These are phyloP conservation scores for Acronicta aceris DNA, from an alignment of 2,888 invertebrate species.

Conservation along the genomic window DNA sequence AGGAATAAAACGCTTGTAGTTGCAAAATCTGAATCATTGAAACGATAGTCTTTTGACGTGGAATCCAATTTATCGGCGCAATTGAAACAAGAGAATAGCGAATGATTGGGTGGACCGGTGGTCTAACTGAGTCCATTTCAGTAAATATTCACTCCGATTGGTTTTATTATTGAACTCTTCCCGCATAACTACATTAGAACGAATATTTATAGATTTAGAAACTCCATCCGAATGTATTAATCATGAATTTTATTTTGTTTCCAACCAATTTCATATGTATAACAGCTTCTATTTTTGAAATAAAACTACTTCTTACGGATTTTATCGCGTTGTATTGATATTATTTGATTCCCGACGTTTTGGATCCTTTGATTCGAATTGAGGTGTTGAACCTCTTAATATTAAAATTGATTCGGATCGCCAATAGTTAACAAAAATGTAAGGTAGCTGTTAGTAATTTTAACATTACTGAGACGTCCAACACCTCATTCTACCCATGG, in stretches of 20 bases:
- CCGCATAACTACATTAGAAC: slow-evolving; percentile 29
- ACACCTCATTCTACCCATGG: too few relatives aligned
- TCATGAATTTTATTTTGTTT: slow-evolving; percentile 8
- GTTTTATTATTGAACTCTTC: slow-evolving; percentile 47
- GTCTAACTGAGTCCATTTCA: slow-evolving; percentile 54
- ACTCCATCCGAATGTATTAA: slow-evolving; percentile 5
- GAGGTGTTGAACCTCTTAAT: too few relatives aligned
- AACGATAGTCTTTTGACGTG: slow-evolving; percentile 67
- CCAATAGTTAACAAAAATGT: too few relatives aligned
- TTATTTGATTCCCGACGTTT: too few relatives aligned
- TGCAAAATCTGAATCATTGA: slow-evolving; percentile 68
- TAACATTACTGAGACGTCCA: too few relatives aligned
- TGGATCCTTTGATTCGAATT: too few relatives aligned
- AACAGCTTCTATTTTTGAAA: slow-evolving; percentile 6
- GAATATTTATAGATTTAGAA: slow-evolving; percentile 23
- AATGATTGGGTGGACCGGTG: slow-evolving; percentile 64
- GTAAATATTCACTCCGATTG: slow-evolving; percentile 51
- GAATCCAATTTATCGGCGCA: slow-evolving; percentile 68
- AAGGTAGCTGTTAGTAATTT: too few relatives aligned
- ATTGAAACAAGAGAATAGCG: slow-evolving; percentile 64
- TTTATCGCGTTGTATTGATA: too few relatives aligned
- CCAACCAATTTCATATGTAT: too few relatives aligned
- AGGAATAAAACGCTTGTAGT: slow-evolving; percentile 63
- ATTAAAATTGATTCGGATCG: too few relatives aligned
- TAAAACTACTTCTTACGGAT: too few relatives aligned